phyloP scores from a whole-genome alignment of 1,140 invertebrate genomes.

The Hyles euphorbiae region DNA sequence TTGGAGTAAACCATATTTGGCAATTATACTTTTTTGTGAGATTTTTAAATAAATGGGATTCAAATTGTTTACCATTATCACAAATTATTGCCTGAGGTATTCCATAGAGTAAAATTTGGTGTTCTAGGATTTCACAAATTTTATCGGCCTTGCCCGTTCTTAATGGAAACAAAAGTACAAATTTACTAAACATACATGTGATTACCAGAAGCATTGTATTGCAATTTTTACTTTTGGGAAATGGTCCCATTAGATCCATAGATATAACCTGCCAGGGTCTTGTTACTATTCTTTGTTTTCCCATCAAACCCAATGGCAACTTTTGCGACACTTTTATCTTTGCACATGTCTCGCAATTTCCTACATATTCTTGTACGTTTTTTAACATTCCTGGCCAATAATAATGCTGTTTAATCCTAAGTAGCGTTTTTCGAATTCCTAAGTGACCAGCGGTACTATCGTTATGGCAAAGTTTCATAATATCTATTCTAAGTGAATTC shows the following conservation, averaged over 20 bases:
- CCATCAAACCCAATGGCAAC: slow-evolving; percentile 20
- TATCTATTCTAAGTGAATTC: not conserved
- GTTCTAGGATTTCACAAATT: too few species aligned
- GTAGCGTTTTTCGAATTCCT: slow-evolving; percentile 13
- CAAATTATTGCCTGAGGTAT: slow-evolving; percentile 18
- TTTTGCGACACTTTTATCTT: slow-evolving; percentile 19
- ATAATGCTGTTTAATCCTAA: slow-evolving; percentile 12
- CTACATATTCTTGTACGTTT: slow-evolving; percentile 15
- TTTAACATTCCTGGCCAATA: slow-evolving; percentile 13
- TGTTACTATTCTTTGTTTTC: slow-evolving; percentile 22
- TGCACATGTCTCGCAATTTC: slow-evolving; percentile 15
- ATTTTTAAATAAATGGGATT: slow-evolving; percentile 25
- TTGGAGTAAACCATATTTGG: too few species aligned
- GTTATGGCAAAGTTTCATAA: slow-evolving; percentile 13
- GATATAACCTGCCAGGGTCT: slow-evolving; percentile 25
- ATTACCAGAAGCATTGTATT: slow-evolving; percentile 29
- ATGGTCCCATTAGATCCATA: slow-evolving; percentile 26
- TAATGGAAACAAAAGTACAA: slow-evolving; percentile 24
- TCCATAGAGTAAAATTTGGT: slow-evolving; percentile 7
- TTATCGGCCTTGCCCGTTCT: slow-evolving; percentile 11
- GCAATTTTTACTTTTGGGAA: slow-evolving; percentile 26
- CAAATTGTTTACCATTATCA: slow-evolving; percentile 30
- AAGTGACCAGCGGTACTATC: slow-evolving; percentile 14
- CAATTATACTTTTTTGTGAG: not conserved
- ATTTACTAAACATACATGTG: slow-evolving; percentile 29